Conservation (phyloP, 2,888 invertebrate species). For the Acanthosepion lycidas region DNA sequence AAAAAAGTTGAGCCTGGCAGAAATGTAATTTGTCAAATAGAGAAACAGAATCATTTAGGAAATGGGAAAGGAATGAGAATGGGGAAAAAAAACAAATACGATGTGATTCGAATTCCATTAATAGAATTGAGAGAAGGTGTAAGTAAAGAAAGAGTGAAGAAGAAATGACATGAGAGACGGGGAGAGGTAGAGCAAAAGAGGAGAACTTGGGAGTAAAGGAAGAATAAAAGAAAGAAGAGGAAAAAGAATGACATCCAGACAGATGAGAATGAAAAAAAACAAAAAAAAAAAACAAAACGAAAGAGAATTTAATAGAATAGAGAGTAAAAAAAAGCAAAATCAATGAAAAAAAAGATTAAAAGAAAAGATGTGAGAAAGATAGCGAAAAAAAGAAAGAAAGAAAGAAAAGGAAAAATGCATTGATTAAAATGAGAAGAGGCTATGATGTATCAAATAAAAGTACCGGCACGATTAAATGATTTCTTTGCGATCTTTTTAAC, state of each 20-base stretch:
- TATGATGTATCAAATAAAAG: not conserved
- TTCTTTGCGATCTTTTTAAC: too few relatives aligned
- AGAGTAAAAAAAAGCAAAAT: not conserved
- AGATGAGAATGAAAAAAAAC: not conserved
- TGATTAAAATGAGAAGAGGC: not conserved
- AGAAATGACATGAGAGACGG: not conserved
- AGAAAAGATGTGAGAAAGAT: too few relatives aligned
- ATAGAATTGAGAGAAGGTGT: not conserved
- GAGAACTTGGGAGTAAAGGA: not conserved
- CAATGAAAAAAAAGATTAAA: not conserved
- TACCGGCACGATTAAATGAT: too few relatives aligned
- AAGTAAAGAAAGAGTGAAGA: too few relatives aligned
- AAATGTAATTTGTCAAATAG: conserved; percentile 21
- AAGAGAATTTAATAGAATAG: not conserved
- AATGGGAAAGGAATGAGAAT: not conserved
- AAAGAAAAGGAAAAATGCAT: not conserved
- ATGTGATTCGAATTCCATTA: conserved; percentile 33
- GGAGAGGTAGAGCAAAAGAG: not conserved
- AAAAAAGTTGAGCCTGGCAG: not conserved
- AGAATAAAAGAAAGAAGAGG: not conserved
- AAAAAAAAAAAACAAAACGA: not conserved
- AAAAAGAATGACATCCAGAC: too few relatives aligned
- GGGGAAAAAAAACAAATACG: not conserved
- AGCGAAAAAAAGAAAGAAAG: not conserved
- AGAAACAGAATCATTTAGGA: not conserved